A percentile compares a stretch with the other conserved stretches of the same genome.
Evolutionary conservation across 1,140 invertebrate genomes (phyloP).

Genomic region (Diploscapter pachys): DNA sequence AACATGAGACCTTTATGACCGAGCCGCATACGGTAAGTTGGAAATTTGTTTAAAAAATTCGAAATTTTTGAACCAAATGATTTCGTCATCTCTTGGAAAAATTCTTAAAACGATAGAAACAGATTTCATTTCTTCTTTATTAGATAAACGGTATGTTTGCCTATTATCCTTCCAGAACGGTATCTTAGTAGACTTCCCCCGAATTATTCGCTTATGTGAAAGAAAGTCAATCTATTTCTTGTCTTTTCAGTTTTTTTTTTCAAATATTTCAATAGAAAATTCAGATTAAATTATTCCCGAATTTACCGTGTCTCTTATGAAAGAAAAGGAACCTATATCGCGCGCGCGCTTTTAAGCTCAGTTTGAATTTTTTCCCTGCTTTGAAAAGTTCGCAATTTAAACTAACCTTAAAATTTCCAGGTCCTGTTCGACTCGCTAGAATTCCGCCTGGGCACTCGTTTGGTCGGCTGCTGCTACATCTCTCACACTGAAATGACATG

Average conservation of each 20-base stretch:
- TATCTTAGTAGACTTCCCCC: no score
- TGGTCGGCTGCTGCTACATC: slow-evolving; percentile 39
- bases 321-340: no score
- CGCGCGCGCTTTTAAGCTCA: no score
- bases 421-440: slow-evolving; percentile 45
- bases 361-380: not conserved
- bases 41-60: not conserved
- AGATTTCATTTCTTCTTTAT: no score
- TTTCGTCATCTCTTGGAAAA: no score
- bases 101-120: no score
- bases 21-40: slow-evolving; percentile 27
- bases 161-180: no score
- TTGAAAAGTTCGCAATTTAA: not conserved
- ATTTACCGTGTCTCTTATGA: not conserved
- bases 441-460: slow-evolving; percentile 41
- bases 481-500: slow-evolving; percentile 26
- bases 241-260: not conserved
- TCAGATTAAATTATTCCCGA: not conserved
- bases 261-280: not conserved
- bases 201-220: no score
- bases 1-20: slow-evolving; percentile 35
- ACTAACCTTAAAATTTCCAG: slow-evolving; percentile 9
- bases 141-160: no score
- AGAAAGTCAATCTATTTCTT: no score
- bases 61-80: not conserved